These are phyloP conservation scores for Vandiemenella viatica DNA, from an alignment of 2,888 invertebrate genomes.

Conservation along the genomic window DNA sequence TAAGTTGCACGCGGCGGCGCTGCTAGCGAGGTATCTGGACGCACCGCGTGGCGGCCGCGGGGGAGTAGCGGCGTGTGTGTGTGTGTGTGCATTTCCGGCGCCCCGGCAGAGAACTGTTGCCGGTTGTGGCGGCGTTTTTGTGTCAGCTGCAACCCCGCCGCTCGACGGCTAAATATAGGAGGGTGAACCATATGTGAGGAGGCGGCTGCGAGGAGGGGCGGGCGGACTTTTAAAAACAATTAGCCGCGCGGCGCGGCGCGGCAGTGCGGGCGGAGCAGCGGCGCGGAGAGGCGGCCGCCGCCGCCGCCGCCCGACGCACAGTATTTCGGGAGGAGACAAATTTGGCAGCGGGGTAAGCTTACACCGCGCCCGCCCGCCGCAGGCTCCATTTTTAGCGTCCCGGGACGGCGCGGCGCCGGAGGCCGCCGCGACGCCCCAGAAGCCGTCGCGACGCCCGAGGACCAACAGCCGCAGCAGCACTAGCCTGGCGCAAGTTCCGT, in stretches of 20 bases:
- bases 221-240: background rate
- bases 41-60: too few species aligned
- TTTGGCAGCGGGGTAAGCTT: conserved; percentile 37
- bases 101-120: too few species aligned
- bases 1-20: too few species aligned
- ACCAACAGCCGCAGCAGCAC: conserved; percentile 9
- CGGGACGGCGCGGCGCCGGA: background rate
- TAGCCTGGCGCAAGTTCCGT: conserved; percentile 66
- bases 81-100: too few species aligned
- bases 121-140: too few species aligned
- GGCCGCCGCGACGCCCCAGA: background rate
- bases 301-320: conserved; percentile 20
- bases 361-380: conserved; percentile 9
- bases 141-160: background rate
- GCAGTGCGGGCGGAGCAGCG: background rate
- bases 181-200: background rate
- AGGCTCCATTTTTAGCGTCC: conserved; percentile 17
- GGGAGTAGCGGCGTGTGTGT: too few species aligned
- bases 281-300: background rate
- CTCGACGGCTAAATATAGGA: background rate
- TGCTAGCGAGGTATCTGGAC: too few species aligned
- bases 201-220: background rate
- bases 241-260: background rate
- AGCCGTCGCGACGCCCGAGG: conserved; percentile 4
- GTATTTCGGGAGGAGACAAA: conserved; percentile 72